These are phyloP conservation scores for Stenodema calcarata DNA, from an alignment of 2,888 invertebrate genomes.

Conservation along the genomic window DNA sequence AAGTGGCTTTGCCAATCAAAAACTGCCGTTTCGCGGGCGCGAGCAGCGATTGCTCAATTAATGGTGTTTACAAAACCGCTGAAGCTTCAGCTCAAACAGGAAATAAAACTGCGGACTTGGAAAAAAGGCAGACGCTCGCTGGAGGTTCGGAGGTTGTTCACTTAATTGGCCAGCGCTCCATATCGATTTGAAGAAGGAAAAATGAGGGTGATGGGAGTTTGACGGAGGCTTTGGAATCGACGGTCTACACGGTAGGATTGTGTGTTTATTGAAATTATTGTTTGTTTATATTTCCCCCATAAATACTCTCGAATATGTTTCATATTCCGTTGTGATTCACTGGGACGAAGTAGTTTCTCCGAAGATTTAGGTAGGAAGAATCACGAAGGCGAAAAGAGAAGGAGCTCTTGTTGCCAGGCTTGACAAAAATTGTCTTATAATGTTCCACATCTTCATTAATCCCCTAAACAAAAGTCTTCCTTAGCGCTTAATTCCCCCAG, in stretches of 20 bases:
- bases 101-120: background rate
- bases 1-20: background rate
- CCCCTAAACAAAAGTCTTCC: background rate
- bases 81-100: background rate
- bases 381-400: too few species aligned
- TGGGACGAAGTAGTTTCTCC: too few species aligned
- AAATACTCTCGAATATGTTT: too few species aligned
- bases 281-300: too few species aligned
- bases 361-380: too few species aligned
- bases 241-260: too few species aligned
- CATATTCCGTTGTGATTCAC: too few species aligned
- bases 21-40: background rate
- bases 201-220: too few species aligned
- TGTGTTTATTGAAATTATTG: too few species aligned
- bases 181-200: background rate
- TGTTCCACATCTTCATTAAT: background rate
- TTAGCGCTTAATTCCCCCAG: background rate
- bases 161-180: background rate
- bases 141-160: background rate
- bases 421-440: background rate
- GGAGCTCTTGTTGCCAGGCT: too few species aligned
- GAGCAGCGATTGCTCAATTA: conserved; percentile 7
- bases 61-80: background rate
- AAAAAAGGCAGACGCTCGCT: background rate
- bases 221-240: too few species aligned